These are phyloP conservation scores for Camponotus vicinus DNA, from an alignment of 1,140 invertebrate species.

Conservation along the genomic window DNA sequence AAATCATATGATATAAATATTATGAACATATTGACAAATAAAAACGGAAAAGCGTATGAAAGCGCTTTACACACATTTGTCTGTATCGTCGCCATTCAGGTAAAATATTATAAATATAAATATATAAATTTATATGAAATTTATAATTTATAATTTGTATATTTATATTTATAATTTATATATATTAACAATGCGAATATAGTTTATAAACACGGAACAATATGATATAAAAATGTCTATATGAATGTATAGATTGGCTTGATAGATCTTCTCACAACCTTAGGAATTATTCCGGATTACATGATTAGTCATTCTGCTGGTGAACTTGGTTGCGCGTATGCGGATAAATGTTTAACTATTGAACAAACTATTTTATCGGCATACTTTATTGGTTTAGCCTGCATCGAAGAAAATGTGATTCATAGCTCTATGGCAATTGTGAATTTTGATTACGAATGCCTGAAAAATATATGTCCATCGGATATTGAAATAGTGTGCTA, in stretches of 20 bases:
- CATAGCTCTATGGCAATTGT: slow-evolving; percentile 94
- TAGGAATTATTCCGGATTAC: slow-evolving; percentile 91
- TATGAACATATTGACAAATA: background rate
- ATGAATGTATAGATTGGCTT: slow-evolving; percentile 89
- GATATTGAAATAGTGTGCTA: slow-evolving; percentile 91
- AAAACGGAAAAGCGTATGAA: background rate
- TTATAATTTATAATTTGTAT: too few relatives aligned
- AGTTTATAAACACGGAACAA: too few relatives aligned
- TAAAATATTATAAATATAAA: slow-evolving; percentile 81
- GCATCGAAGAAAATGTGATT: slow-evolving; percentile 91
- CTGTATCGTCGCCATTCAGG: background rate
- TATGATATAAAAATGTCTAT: background rate
- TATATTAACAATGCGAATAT: too few relatives aligned
- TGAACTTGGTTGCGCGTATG: slow-evolving; percentile 94
- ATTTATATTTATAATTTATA: too few relatives aligned
- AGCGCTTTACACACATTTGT: background rate
- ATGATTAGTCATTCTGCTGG: slow-evolving; percentile 94
- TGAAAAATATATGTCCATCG: slow-evolving; percentile 85
- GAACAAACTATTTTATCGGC: slow-evolving; percentile 93
- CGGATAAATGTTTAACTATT: slow-evolving; percentile 92
- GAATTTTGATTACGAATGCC: slow-evolving; percentile 88
- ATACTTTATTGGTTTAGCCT: slow-evolving; percentile 94
- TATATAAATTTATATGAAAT: too few relatives aligned
- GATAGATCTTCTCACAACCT: slow-evolving; percentile 89
- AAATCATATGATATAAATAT: slow-evolving; percentile 90